These are phyloP conservation scores for Drosophila subsilvestris DNA, from an alignment of 2,888 invertebrate species.

Conservation along the genomic window DNA sequence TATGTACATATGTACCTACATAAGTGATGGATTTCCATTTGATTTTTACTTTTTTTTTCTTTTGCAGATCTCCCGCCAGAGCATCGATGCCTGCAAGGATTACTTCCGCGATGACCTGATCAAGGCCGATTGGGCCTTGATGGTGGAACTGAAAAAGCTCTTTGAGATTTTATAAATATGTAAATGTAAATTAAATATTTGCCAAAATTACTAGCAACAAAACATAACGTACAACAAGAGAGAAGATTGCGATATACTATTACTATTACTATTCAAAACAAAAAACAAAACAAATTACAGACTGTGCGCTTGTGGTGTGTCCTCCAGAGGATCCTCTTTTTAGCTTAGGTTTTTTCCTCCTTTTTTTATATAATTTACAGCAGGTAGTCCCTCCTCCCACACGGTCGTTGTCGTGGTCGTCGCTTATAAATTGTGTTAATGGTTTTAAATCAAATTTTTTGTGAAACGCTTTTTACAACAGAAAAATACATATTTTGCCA, in stretches of 20 bases:
- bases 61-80: constrained; percentile 96
- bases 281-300: constrained; percentile 36
- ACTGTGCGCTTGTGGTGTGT: constrained; percentile 47
- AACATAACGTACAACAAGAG: constrained; percentile 31
- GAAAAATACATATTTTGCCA: constrained; percentile 39
- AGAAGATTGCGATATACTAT: constrained; percentile 15
- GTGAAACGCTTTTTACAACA: constrained; percentile 54
- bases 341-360: constrained; percentile 34
- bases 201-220: constrained; percentile 54
- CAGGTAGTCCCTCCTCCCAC: constrained; percentile 8
- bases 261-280: constrained; percentile 1
- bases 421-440: constrained; percentile 51
- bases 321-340: constrained; percentile 20
- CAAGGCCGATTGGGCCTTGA: constrained; percentile 99
- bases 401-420: constrained; percentile 25
- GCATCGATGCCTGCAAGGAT: constrained; percentile 99
- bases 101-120: constrained; percentile 99
- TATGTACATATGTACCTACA: background rate
- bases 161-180: constrained; percentile 98
- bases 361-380: constrained; percentile 42
- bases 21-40: background rate
- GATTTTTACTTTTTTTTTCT: background rate
- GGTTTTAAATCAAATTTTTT: constrained; percentile 63
- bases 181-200: constrained; percentile 90
- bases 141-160: constrained; percentile 98